Evolutionary conservation across 2,113 vertebrate species (phyloP), one percentile per base, ranked within the genome.

Genomic region (Psammodynastes pulverulentus): DNA sequence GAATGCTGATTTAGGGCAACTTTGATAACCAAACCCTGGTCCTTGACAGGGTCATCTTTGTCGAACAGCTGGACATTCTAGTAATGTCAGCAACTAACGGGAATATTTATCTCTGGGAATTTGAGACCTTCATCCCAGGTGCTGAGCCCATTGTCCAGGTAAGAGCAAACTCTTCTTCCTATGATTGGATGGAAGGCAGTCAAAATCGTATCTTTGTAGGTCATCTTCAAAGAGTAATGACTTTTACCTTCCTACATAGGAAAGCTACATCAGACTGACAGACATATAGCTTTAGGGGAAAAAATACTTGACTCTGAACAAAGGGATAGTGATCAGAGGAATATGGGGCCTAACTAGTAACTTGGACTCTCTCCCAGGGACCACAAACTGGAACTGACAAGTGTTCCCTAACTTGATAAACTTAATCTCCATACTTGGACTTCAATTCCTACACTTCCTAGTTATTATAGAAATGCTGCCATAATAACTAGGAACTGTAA

Each of bases 21-120:
- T 23, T 62, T 45, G 13, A 9, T 89, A 85, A 92, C 46, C 17
- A 86, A 85, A 46, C 21, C 15, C 19, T 86, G 72, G 52, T 34
- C n/a, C 88, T 94, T 88, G 49, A 8, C 86, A 96, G 95, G 91
- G 89, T 93, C 13, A 17, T 95, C 39, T 96, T 95, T 58, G 52
- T 91, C 39, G 93, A 96, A 89, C 95, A 95, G 89, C 56, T 95
- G 91, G 94, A 96, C 88, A 23, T 94, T 52, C 54, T 96, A 86
- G 90, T 94, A 24, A 72, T 96, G 91, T 94, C 93, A 17, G 88
- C 94, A 90, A 92, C 92, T 9, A 72, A 94, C 29, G 95, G 95
- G 15, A 94, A 93, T 51, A 94, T 96, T 92, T 94, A 96, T 51
- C 90, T 96, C 9, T 96, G 95, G 95, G 95, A 94, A 39, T 95